Evolutionary conservation across 2,113 vertebrate genomes (phyloP), one percentile per base, ranked within the genome.

Genomic region (Apteryx mantelli): DNA sequence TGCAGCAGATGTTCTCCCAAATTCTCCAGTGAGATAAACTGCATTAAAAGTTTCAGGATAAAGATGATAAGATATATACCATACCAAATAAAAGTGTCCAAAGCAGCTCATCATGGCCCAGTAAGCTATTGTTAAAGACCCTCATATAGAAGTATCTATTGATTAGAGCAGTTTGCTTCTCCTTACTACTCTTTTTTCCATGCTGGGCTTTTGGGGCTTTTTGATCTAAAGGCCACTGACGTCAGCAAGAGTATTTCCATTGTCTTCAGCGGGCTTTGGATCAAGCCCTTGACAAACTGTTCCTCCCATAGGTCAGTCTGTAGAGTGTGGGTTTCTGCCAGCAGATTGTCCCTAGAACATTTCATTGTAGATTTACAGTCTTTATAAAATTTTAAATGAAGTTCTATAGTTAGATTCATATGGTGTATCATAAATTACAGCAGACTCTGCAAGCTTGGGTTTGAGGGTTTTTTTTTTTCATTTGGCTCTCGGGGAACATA

Each of bases 401-500:
- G 95, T 95, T 97, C 95, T 96, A 96, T 95, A 97, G 97, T 96
- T 97, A 96, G 95, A 97, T 92, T 97, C 94, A 85, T 94, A 95
- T 93, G 89, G 95, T 95, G 91, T 92, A 96, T 95, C 87, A 93
- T 96, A 96, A 96, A 97, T 97, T 94, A 96, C 86, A 94, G 88
- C 89, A 91, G 60, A 83, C 42, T 96, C 42, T 69, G 88, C 73
- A 94, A 94, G 76, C 76, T 88, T 77, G 82, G 28, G 87, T 76
- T 93, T 73, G 84, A 94, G 63, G 48, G 38, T 36, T 89, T 34
- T 73, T 42, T 42, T 42, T 79, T 86, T 91, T 88, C 68, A 88
- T 96, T 95, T 95, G 88, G 76, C 89, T 97, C 91, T 77, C 0
- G 1, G 89, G 74, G 63, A 94, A 95, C 18, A 4, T 87, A 91